Percentiles rank a stretch among this genome's conserved stretches.
Evolutionary conservation across 2,797 vertebrate genomes (phyloP).

Genomic region (Sandelia bainsii): DNA sequence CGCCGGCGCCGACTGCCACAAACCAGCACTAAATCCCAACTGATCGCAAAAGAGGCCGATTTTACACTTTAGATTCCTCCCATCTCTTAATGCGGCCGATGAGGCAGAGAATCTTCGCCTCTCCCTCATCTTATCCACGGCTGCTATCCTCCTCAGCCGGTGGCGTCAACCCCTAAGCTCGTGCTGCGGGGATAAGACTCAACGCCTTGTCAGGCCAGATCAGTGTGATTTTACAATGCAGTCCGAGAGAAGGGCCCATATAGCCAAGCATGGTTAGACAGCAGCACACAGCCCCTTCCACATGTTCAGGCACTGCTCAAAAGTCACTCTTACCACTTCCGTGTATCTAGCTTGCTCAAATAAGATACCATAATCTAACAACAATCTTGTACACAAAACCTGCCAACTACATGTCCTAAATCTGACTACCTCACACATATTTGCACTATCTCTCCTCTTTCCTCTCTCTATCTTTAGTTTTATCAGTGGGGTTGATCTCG

Average conservation of each 20-base stretch:
- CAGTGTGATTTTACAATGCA: constrained; percentile 85
- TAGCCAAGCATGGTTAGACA: constrained; percentile 64
- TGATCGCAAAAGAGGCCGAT: constrained; percentile 85
- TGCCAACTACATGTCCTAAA: constrained; percentile 76
- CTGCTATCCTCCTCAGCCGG: constrained; percentile 80
- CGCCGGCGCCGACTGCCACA: constrained; percentile 83
- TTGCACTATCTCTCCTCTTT: constrained; percentile 59
- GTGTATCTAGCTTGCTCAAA: constrained; percentile 59
- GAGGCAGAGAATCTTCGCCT: constrained; percentile 81
- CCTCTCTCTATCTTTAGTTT: constrained; percentile 64
- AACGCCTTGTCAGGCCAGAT: constrained; percentile 88
- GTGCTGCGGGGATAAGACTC: constrained; percentile 84
- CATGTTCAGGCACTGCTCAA: constrained; percentile 45
- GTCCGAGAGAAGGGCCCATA: constrained; percentile 74
- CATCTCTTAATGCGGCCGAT: constrained; percentile 84
- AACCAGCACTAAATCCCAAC: constrained; percentile 87
- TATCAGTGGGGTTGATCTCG: constrained; percentile 76
- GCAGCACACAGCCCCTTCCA: constrained; percentile 46
- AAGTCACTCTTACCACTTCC: constrained; percentile 60
- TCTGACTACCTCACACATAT: constrained; percentile 80
- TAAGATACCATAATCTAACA: constrained; percentile 72
- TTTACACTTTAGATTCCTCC: constrained; percentile 86
- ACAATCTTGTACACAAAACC: constrained; percentile 76
- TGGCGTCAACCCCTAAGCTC: constrained; percentile 83
- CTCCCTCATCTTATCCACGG: constrained; percentile 83